Evolutionary conservation across 2,113 vertebrate species (phyloP), one percentile per base, ranked within the genome.

Genomic region (Sorex fumeus): DNA sequence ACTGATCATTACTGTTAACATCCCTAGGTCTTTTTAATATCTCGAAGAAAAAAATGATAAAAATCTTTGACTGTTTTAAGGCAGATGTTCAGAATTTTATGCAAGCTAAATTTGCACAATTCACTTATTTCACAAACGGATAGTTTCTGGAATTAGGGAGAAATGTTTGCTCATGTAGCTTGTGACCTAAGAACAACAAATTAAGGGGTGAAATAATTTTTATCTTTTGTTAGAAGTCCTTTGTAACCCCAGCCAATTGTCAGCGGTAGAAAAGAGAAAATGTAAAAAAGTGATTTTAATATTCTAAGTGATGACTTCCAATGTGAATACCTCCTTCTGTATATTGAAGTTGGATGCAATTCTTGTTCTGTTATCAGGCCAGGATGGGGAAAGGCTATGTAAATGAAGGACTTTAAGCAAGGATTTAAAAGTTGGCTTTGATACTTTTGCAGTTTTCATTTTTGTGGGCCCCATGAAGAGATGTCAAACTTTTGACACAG

Each of bases 371-470:
- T 83, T 75, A 62, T 28, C n/a, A 92, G 76, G 23, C 30, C 70
- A 92, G 57, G 21, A 66, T 6, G 27, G 64, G 27, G 27, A 30
- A 77, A 62, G 3, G 23, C 45, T 25, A 0, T 79, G 23, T 79
- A 86, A 36, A 47, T 85, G 28, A 82, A 88, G 78, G 83, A 60
- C 19, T 57, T 67, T 27, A 45, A 69, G 40, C 43, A 76, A 45
- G 32, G 28, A 40, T 75, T 90, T 15, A 40, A 60, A 87, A 30
- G 8, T 45, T 66, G 18, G 19, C 28, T 76, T 69, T 53, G 30
- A 30, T 27, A 36, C 4, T 16, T 62, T 25, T 77, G 6, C 47
- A 16, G 25, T 40, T 69, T 34, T 3, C 23, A n/a, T 9, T 60
- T 40, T 5, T 1, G 2, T 34, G 60, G 71, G 28, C 27, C 1